phyloP scores from a whole-genome alignment of 1,140 invertebrate genomes.

The Camponotus floridanus region DNA sequence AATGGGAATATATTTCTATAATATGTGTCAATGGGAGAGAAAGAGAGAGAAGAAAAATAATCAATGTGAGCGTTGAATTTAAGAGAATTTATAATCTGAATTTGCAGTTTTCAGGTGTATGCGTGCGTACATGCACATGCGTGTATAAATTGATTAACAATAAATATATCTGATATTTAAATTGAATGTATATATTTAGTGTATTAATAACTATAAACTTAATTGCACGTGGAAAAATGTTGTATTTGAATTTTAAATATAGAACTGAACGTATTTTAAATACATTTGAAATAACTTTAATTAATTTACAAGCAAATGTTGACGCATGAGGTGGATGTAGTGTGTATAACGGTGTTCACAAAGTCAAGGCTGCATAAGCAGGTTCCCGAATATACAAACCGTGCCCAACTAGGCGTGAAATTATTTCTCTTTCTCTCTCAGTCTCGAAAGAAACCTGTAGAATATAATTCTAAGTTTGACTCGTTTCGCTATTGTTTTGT shows the following conservation, averaged over 20 bases:
- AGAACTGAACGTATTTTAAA: background rate
- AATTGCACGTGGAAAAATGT: background rate
- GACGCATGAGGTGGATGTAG: background rate
- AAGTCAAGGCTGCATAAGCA: constrained; percentile 56
- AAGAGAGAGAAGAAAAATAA: background rate
- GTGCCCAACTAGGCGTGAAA: constrained; percentile 45
- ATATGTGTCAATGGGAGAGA: background rate
- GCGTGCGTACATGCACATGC: background rate
- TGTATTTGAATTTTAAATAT: background rate
- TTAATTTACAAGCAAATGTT: constrained; percentile 18
- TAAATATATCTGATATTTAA: background rate
- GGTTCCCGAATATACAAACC: constrained; percentile 58
- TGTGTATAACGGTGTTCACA: constrained; percentile 10
- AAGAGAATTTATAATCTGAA: background rate
- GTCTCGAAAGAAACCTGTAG: background rate
- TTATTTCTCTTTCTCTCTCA: constrained; percentile 12
- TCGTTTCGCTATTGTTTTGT: constrained; percentile 37
- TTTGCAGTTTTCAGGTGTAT: background rate
- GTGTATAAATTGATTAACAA: background rate
- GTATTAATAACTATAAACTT: background rate
- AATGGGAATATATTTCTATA: background rate
- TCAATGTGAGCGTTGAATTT: background rate
- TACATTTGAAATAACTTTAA: background rate
- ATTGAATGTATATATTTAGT: background rate
- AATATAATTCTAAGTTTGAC: constrained; percentile 51